Evolutionary conservation across 1,140 invertebrate species (phyloP), one percentile per base, ranked within the genome.

Genomic region (Zaprionus capensis): DNA sequence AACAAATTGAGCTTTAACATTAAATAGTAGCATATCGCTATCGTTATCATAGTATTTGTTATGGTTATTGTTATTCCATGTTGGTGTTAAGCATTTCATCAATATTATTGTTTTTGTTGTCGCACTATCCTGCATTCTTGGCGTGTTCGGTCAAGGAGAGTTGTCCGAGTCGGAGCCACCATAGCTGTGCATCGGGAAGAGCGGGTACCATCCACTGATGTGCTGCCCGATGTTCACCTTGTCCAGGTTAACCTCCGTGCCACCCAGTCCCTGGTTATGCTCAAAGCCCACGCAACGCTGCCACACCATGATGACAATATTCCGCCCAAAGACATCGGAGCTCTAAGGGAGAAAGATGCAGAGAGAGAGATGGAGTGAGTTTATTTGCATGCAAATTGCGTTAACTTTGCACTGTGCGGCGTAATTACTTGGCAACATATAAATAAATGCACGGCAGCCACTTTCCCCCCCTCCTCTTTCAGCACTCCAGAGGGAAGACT

Each of bases 191-290:
- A 96, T 96, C 9, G 97, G 96, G 92, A 97, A 98, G 59, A 99
- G 94, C 76, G 96, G 97, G 93, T 98, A 99, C 97, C 97, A 98
- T 46, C 96, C 96, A 64, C 96, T 95, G 24, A 96, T 97, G 56
- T 96, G 94, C 88, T 96, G 95, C 15, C 96, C 95, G 15, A 97
- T 94, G 26, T 96, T 95, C 46, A 98, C 93, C 76, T 95, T 94
- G 91, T 98, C 97, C 62, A 98, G 94, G 64, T 95, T 95, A 71
- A 98, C 95, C 93, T 97, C 97, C 0, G 96, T 96, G 24, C 97
- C 97, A 14, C 98, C 97, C 34, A 98, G 93, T 2, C 97, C 97
- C 67, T 96, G 95, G 92, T 98, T 98, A 93, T 97, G 97, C 87
- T 98, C 96, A 90, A 97, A 97, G 4, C 96, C 96, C 73, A 96